Evolutionary conservation across 2,797 vertebrate species (phyloP).

Genomic region (Coluber constrictor): DNA sequence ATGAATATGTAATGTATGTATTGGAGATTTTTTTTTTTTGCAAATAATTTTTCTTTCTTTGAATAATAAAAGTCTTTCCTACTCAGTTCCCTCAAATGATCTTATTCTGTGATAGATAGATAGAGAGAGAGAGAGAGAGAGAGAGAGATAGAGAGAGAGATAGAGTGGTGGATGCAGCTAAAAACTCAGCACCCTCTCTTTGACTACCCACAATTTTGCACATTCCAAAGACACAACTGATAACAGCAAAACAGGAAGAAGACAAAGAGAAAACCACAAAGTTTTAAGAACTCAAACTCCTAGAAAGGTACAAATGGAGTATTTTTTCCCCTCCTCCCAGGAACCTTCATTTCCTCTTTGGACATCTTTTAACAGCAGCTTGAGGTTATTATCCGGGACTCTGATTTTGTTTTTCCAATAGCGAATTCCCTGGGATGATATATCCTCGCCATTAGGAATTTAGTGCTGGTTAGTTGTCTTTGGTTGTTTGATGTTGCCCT

Average conservation of each 20-base stretch:
- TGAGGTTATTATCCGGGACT: not conserved
- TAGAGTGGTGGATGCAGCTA: not conserved
- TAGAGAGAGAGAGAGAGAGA: too few species aligned
- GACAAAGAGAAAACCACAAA: not conserved
- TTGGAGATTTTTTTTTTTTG: not conserved
- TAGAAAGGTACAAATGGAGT: constrained; percentile 33
- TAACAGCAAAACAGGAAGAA: not conserved
- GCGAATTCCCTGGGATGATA: constrained; percentile 67
- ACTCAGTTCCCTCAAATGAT: not conserved
- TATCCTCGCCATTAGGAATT: constrained; percentile 61
- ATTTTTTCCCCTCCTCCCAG: not conserved
- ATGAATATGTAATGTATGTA: not conserved
- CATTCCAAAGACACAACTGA: not conserved
- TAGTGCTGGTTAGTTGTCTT: constrained; percentile 51
- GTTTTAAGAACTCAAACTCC: not conserved
- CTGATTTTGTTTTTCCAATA: constrained; percentile 62
- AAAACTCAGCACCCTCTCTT: not conserved
- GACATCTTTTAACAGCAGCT: constrained; percentile 30
- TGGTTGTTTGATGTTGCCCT: constrained; percentile 58
- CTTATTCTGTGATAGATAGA: not conserved
- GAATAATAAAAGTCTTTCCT: not conserved
- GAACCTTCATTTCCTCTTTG: not conserved
- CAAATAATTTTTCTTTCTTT: not conserved
- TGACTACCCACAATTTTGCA: not conserved
- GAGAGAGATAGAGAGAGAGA: too few species aligned